phyloP scores from a whole-genome alignment of 1,140 invertebrate genomes.

The Araneus ventricosus region DNA sequence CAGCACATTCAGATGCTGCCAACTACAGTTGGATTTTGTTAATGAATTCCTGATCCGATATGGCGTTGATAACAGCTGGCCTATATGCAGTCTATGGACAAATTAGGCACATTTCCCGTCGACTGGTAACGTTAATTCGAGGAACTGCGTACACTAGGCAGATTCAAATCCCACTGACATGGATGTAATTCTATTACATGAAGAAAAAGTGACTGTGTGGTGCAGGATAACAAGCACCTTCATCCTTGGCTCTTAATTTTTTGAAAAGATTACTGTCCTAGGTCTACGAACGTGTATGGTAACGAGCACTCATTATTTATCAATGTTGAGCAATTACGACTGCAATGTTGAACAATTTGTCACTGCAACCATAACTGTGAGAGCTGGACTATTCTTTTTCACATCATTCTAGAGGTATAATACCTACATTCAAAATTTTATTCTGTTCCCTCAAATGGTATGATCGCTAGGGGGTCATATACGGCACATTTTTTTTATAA shows the following conservation, averaged over 20 bases:
- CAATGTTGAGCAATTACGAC: background rate
- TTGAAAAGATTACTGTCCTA: background rate
- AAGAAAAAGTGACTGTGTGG: background rate
- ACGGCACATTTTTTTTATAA: too few relatives aligned
- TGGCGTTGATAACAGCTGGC: background rate
- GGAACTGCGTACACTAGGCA: too few relatives aligned
- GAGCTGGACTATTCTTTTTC: too few relatives aligned
- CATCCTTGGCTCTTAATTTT: background rate
- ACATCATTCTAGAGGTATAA: too few relatives aligned
- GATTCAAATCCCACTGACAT: background rate
- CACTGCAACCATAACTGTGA: too few relatives aligned
- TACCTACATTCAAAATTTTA: too few relatives aligned
- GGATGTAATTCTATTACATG: background rate
- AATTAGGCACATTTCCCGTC: background rate
- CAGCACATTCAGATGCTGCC: too few relatives aligned
- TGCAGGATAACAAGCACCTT: background rate
- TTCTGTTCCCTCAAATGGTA: too few relatives aligned
- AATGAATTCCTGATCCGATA: background rate
- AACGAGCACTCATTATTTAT: background rate
- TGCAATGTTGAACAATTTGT: too few relatives aligned
- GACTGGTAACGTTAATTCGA: background rate
- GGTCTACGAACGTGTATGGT: background rate
- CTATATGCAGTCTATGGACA: background rate
- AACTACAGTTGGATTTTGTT: background rate
- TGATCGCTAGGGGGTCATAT: too few relatives aligned